A percentile compares a stretch with the other conserved stretches of the same genome.
phyloP scores from a whole-genome alignment of 1,140 invertebrate genomes.

The Probaryconus sp. region DNA sequence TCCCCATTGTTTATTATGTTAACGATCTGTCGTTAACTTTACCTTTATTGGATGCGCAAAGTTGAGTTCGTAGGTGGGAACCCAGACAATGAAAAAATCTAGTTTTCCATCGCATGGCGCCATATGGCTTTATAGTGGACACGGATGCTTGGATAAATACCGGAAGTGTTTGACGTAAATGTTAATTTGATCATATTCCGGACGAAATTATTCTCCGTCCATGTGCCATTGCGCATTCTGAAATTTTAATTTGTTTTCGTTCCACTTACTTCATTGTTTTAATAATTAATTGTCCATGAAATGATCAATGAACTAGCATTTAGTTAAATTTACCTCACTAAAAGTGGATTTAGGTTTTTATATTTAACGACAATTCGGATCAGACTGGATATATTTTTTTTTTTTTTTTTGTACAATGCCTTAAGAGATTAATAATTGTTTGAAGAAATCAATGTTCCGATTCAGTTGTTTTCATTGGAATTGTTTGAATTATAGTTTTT shows the following conservation, averaged over 20 bases:
- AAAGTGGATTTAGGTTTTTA: too few relatives aligned
- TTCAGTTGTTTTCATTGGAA: neutral
- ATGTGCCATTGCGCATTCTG: neutral
- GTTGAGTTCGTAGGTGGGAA: conserved; percentile 46
- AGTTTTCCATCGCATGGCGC: conserved; percentile 37
- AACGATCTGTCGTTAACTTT: conserved; percentile 72
- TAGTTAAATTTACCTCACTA: too few relatives aligned
- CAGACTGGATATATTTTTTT: too few relatives aligned
- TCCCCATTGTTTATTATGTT: conserved; percentile 73
- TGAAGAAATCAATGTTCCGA: too few relatives aligned
- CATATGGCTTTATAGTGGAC: conserved; percentile 46
- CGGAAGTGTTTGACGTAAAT: conserved; percentile 40
- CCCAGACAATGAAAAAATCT: conserved; percentile 51
- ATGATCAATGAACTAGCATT: too few relatives aligned
- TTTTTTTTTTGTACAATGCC: too few relatives aligned
- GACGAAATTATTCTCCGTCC: conserved; percentile 2
- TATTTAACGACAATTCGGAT: too few relatives aligned
- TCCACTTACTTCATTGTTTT: too few relatives aligned
- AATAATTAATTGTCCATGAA: too few relatives aligned
- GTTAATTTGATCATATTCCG: conserved; percentile 31
- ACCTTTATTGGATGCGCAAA: conserved; percentile 72
- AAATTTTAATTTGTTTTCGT: neutral
- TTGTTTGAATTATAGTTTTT: neutral
- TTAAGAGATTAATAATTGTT: too few relatives aligned
- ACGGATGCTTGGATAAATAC: conserved; percentile 34